Evolutionary conservation across 2,797 vertebrate genomes (phyloP), one percentile per base, ranked within the genome.

Genomic region (Triplophysa bombifrons): DNA sequence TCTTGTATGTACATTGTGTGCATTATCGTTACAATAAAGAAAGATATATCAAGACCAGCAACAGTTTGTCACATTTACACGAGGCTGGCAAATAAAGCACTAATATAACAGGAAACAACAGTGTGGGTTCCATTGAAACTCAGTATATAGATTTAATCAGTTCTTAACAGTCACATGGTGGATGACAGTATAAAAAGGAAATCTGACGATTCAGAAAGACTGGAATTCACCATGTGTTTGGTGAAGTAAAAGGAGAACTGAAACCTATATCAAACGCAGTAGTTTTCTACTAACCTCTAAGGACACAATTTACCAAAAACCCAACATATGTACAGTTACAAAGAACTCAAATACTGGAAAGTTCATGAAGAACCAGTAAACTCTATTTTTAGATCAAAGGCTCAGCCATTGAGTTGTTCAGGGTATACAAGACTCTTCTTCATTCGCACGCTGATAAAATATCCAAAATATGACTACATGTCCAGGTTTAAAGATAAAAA

Each of bases 321-420:
- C 51, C 4, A 25, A 12, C 38, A 20, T 19, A 6, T 55, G 12
- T 17, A 30, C n/a, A 67, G 82, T 67, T 9, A 19, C 11, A 22
- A 25, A 0, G 6, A 50, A 22, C 69, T 51, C 14, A 51, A 60
- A 60, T 69, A 61, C 25, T 48, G 38, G 48, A 48, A 25, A 51
- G 30, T 63, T 53, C 55, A 51, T 7, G 10, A 53, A 13, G 2
- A 63, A 81, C 84, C 74, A 82, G 55, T 74, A 83, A 85, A 60
- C 79, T 72, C 89, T 91, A 90, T 91, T 91, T 90, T 91, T 91
- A 91, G 88, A 89, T 87, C 20, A 20, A 25, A 65, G 14, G 10
- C 30, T 11, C 27, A 4, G 60, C 8, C n/a, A 25, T 8, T 20
- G 2, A 48, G 38, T 41, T 41, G 38, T 41, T 48, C 34, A 34